Evolutionary conservation across 2,113 vertebrate genomes (phyloP).

Genomic region (Engystomops pustulosus): DNA sequence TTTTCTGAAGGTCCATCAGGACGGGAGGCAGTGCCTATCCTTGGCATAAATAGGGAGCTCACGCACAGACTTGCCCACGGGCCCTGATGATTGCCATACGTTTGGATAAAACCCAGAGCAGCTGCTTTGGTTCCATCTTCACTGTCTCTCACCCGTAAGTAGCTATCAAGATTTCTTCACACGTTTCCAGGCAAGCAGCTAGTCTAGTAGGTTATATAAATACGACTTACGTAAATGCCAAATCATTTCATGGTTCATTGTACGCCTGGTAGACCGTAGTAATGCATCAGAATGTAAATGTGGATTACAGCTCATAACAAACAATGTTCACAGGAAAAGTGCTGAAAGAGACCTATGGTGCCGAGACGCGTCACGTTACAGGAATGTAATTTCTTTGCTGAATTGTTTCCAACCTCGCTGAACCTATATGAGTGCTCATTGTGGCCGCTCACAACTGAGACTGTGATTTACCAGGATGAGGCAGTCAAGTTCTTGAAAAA

Average conservation of each 20-base stretch:
- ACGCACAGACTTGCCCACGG: background rate
- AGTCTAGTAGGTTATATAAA: background rate
- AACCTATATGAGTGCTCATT: background rate
- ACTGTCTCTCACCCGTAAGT: background rate
- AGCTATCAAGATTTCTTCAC: background rate
- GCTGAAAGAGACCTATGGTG: slow-evolving; percentile 17
- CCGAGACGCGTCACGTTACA: background rate
- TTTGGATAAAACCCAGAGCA: no score
- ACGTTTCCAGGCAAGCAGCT: background rate
- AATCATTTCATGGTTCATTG: slow-evolving; percentile 6
- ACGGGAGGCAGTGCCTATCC: no score
- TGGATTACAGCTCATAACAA: background rate
- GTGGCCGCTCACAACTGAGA: background rate
- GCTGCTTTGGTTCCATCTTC: background rate
- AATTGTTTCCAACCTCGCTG: background rate
- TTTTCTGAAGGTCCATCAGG: no score
- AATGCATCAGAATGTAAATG: background rate
- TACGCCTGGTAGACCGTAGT: background rate
- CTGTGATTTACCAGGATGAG: no score
- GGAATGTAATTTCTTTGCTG: background rate
- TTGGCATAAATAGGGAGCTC: background rate
- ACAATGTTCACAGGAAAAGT: background rate
- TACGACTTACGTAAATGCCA: background rate
- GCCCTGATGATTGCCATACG: no score
- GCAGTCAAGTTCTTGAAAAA: no score